Evolutionary conservation across 2,888 invertebrate genomes (phyloP).

Genomic region (Dione vanillae): DNA sequence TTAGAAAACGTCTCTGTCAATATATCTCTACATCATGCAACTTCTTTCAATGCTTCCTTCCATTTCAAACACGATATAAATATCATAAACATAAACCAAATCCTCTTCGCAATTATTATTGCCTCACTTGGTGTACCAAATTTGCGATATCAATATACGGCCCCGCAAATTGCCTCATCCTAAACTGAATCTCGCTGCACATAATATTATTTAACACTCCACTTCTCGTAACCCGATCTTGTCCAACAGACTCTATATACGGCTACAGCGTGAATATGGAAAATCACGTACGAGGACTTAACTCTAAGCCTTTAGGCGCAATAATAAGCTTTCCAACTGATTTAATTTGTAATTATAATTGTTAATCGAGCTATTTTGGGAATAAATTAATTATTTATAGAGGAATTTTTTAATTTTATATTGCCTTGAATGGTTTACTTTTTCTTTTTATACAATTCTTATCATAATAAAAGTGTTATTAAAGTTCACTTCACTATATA

Average conservation of each 20-base stretch:
- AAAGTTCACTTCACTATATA: background rate
- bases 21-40: too few species aligned
- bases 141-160: background rate
- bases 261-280: conserved; percentile 14
- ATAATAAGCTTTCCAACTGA: background rate
- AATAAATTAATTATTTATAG: background rate
- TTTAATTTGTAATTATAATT: conserved; percentile 4
- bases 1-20: too few species aligned
- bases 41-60: too few species aligned
- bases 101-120: background rate
- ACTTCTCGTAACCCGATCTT: conserved; percentile 17
- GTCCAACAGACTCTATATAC: background rate
- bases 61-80: too few species aligned
- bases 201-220: conserved; percentile 23
- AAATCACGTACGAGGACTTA: conserved; percentile 15
- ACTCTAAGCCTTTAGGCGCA: background rate
- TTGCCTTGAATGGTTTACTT: too few species aligned
- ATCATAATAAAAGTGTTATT: too few species aligned
- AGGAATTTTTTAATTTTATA: background rate
- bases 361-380: background rate
- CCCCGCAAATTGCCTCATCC: conserved; percentile 6
- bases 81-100: background rate
- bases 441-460: too few species aligned
- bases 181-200: conserved; percentile 9
- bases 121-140: background rate